These are phyloP conservation scores for Synanthedon andrenaeformis DNA, from an alignment of 2,888 invertebrate genomes.

Conservation along the genomic window DNA sequence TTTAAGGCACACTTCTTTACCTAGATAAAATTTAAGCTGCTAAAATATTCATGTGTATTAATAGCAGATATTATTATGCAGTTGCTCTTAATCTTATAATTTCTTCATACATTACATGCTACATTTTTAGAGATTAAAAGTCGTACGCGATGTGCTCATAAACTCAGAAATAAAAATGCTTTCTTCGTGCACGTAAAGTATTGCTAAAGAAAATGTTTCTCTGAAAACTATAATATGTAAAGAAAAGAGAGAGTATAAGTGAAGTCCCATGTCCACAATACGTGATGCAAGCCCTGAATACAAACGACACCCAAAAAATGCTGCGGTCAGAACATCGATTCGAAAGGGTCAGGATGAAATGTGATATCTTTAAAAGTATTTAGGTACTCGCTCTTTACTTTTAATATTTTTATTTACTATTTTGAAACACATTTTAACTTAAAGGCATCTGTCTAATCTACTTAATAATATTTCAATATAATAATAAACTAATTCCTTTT, in stretches of 20 bases:
- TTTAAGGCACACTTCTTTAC: too few relatives aligned
- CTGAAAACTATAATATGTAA: slow-evolving; percentile 11
- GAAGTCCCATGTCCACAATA: slow-evolving; percentile 35
- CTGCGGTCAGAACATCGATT: slow-evolving; percentile 17
- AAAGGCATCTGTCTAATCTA: too few relatives aligned
- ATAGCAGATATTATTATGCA: too few relatives aligned
- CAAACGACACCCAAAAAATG: slow-evolving; percentile 35
- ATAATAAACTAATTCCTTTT: too few relatives aligned
- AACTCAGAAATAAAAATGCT: too few relatives aligned
- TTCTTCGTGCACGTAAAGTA: slow-evolving; percentile 4
- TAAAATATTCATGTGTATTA: too few relatives aligned
- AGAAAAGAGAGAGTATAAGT: slow-evolving; percentile 28
- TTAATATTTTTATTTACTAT: neutral
- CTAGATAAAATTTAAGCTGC: too few relatives aligned
- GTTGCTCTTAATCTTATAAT: too few relatives aligned
- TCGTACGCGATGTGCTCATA: too few relatives aligned
- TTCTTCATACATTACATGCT: too few relatives aligned
- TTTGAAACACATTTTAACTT: neutral
- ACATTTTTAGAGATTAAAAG: too few relatives aligned
- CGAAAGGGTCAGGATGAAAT: slow-evolving; percentile 2
- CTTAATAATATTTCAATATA: too few relatives aligned
- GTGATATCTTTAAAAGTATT: slow-evolving; percentile 22
- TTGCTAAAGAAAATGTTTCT: slow-evolving; percentile 12
- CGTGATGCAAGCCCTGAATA: slow-evolving; percentile 37
- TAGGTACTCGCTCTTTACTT: neutral